Percentiles rank a stretch among this genome's conserved stretches.
Evolutionary conservation across 2,113 vertebrate genomes (phyloP).

Genomic region (Archocentrus centrarchus): DNA sequence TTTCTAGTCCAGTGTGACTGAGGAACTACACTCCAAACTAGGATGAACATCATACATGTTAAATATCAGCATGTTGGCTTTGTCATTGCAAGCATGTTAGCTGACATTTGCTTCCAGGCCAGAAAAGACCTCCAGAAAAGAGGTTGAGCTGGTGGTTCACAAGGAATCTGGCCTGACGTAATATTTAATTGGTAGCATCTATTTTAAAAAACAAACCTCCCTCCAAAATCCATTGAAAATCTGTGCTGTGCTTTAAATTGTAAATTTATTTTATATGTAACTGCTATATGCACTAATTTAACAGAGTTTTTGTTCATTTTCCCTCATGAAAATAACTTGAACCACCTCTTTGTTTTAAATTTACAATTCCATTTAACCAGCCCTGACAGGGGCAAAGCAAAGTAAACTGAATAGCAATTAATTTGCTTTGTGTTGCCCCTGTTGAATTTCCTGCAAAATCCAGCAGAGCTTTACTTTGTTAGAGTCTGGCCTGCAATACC

Average conservation of each 20-base stretch:
- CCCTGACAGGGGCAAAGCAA: background rate
- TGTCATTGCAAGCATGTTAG: background rate
- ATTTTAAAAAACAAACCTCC: background rate
- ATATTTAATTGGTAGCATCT: background rate
- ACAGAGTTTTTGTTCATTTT: background rate
- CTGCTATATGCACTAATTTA: background rate
- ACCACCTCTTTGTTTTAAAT: background rate
- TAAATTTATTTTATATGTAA: background rate
- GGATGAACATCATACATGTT: background rate
- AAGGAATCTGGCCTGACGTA: background rate
- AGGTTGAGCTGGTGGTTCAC: no score
- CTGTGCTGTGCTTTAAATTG: background rate
- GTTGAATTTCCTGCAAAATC: background rate
- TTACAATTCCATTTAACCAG: background rate
- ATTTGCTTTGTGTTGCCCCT: background rate
- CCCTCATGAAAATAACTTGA: background rate
- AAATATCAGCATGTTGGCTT: background rate
- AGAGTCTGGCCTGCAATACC: background rate
- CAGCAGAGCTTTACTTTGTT: background rate
- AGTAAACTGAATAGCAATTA: background rate
- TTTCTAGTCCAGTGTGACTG: background rate
- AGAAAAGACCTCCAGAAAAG: no score
- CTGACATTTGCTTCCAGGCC: background rate
- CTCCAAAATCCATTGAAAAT: background rate
- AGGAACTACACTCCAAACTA: background rate